Percentiles rank a stretch among this genome's conserved stretches.
These are phyloP conservation scores for Melanchra persicariae DNA, from an alignment of 2,888 invertebrate genomes.

Conservation along the genomic window DNA sequence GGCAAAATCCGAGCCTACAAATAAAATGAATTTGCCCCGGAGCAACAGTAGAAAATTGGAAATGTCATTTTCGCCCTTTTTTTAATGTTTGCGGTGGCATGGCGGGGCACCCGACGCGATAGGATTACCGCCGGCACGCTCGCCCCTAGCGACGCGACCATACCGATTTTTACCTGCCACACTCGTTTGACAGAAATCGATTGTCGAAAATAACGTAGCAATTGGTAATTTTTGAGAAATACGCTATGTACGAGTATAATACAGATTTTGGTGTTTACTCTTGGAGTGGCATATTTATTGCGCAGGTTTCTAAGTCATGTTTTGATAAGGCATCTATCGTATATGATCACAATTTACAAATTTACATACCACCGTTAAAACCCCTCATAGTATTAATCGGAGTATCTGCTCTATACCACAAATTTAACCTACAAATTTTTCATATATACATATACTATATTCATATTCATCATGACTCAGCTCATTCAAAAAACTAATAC, in stretches of 20 bases:
- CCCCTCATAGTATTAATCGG: background rate
- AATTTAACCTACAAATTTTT: background rate
- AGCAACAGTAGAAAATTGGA: conserved; percentile 91
- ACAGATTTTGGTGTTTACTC: conserved; percentile 42
- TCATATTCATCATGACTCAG: background rate
- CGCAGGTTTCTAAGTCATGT: background rate
- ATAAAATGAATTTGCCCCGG: conserved; percentile 89
- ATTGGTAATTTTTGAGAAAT: conserved; percentile 81
- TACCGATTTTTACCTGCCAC: conserved; percentile 80
- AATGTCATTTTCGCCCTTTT: conserved; percentile 91
- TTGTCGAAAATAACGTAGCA: conserved; percentile 79
- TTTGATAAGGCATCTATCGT: background rate
- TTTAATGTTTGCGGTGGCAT: conserved; percentile 89
- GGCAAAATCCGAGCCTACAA: conserved; percentile 87
- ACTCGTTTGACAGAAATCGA: conserved; percentile 81
- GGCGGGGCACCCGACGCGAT: conserved; percentile 77
- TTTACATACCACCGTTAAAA: no score
- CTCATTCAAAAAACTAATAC: background rate
- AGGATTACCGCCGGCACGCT: conserved; percentile 81
- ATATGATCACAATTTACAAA: background rate
- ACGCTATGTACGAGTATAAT: conserved; percentile 31
- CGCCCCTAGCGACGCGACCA: conserved; percentile 76
- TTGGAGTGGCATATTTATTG: background rate
- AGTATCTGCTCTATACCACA: background rate
- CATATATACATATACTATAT: background rate